Conservation (phyloP, 2,888 invertebrate species). For the Liodrosophila aerea region DNA sequence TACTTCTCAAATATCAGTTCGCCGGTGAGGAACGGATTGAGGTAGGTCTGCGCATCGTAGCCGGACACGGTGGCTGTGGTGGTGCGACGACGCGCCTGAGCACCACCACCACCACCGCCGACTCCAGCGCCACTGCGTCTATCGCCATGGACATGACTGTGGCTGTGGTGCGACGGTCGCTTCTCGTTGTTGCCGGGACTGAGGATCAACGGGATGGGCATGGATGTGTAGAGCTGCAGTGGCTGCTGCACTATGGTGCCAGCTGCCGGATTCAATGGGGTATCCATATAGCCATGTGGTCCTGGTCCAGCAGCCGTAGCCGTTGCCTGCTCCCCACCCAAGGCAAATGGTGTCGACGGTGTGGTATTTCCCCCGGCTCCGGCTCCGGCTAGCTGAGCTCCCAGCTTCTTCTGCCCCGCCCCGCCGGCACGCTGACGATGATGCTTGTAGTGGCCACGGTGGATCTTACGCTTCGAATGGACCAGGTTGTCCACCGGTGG, state of each 20-base stretch:
- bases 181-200: constrained; percentile 78
- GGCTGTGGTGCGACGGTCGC: constrained; percentile 67
- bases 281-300: constrained; percentile 64
- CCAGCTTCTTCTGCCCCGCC: constrained; percentile 29
- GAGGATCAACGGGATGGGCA: constrained; percentile 78
- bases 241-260: constrained; percentile 66
- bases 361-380: constrained; percentile 2
- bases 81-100: constrained; percentile 66
- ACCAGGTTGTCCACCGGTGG: constrained; percentile 47
- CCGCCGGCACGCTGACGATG: constrained; percentile 57
- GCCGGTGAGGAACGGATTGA: constrained; percentile 79
- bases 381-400: background rate
- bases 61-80: constrained; percentile 70
- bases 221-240: constrained; percentile 74
- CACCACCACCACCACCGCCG: constrained; percentile 13
- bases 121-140: constrained; percentile 31
- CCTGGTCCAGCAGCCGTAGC: constrained; percentile 3
- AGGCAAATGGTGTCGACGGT: constrained; percentile 9
- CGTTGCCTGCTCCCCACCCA: constrained; percentile 38
- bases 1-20: constrained; percentile 80
- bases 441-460: constrained; percentile 77
- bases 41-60: constrained; percentile 76
- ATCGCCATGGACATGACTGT: constrained; percentile 65
- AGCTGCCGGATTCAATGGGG: constrained; percentile 73
- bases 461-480: constrained; percentile 69